Base-by-base conservation (phyloP, 2,113 vertebrate genomes). In the Eurypyga helias region DNA sequence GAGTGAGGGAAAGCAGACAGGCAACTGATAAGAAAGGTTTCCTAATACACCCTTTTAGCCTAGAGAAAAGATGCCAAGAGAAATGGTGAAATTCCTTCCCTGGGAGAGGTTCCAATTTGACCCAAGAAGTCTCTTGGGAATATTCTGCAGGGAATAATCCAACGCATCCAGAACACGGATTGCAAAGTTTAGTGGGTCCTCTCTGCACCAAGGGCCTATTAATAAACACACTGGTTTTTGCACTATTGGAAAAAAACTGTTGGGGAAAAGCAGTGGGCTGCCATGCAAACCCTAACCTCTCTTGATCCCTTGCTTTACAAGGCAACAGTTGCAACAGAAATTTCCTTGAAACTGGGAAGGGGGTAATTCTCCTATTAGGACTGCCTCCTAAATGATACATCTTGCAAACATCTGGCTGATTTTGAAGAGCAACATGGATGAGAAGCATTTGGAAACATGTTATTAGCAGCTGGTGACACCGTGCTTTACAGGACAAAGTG, bases 401-500 rank as follows among this genome's bases (percentile, higher is more conserved):
- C 64, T 85, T 76, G 79, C 70, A 87, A 89, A 75, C 90, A 89
- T 61, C 57, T 94, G 94, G 58, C 57, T 79, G 41, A 61, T 66
- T 90, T 57, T 46, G 55, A 81, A 60, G 67, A 81, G 34, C 26
- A 87, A 82, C 66, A 64, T 1, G 31, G 76, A 72, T 54, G 25
- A 89, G 43, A 71, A 88, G 49, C 6, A 8, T 91, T 79, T 70
- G 28, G 71, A 90, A 94, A 83, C 75, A 87, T 34, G 52, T 28
- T 66, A 73, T 73, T 80, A 94, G 86, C 90, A 93, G 84, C 77
- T 93, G 88, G 64, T 87, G 81, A 87, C 91, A 96, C 66, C 58
- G 52, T 79, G 85, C 89, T 87, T 52, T 75, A 92, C 64, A 84
- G 88, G 89, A 78, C 46, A 28, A 86, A 94, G 80, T n/a, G 26